Conservation (phyloP, 2,888 invertebrate genomes). For the Plagiodera versicolora region DNA sequence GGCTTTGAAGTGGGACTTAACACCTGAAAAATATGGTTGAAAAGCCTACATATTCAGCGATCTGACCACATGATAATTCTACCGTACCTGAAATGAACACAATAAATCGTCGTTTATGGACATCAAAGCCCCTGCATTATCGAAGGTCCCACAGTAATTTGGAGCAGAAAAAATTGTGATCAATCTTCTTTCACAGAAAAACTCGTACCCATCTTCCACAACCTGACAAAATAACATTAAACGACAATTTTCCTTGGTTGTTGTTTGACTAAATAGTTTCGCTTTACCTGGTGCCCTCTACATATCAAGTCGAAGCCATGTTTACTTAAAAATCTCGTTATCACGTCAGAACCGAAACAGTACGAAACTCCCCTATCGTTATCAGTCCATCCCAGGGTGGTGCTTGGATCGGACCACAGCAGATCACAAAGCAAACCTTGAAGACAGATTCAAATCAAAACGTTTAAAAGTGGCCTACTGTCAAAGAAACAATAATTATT, state of each 20-base stretch:
- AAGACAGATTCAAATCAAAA: no score
- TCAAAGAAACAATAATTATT: no score
- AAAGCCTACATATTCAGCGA: not conserved
- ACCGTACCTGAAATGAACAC: slow-evolving; percentile 59
- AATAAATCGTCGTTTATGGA: slow-evolving; percentile 41
- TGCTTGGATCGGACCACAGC: slow-evolving; percentile 46
- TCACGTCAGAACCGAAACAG: slow-evolving; percentile 45
- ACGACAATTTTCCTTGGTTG: no score
- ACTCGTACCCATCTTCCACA: slow-evolving; percentile 49
- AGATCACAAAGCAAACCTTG: slow-evolving; percentile 47
- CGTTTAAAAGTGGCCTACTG: no score
- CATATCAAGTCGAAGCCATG: slow-evolving; percentile 47
- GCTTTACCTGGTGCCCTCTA: slow-evolving; percentile 45
- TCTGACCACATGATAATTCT: not conserved
- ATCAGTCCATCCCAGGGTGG: slow-evolving; percentile 41
- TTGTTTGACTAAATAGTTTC: not conserved
- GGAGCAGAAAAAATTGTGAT: slow-evolving; percentile 49
- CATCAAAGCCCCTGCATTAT: slow-evolving; percentile 48
- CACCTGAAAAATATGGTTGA: not conserved
- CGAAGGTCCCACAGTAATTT: slow-evolving; percentile 48
- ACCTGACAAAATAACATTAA: slow-evolving; percentile 36
- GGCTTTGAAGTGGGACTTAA: not conserved
- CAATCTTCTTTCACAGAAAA: slow-evolving; percentile 46
- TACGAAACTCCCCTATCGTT: slow-evolving; percentile 47
- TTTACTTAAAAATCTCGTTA: slow-evolving; percentile 43